phyloP scores from a whole-genome alignment of 2,888 invertebrate genomes.

The Flexamia atlantica region DNA sequence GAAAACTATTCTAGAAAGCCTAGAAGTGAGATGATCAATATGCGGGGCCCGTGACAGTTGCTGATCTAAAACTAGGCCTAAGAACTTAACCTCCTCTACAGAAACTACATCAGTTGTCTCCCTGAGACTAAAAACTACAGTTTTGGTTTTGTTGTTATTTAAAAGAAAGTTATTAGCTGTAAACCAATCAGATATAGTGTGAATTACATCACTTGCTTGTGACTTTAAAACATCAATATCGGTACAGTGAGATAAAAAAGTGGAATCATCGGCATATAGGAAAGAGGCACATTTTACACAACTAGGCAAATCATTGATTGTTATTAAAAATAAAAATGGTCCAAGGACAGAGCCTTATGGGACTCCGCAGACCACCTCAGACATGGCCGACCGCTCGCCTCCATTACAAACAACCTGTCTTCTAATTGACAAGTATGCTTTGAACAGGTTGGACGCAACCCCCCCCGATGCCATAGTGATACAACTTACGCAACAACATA shows the following conservation, averaged over 20 bases:
- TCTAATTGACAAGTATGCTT: neutral
- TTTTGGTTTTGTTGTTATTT: too few species aligned
- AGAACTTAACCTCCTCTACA: too few species aligned
- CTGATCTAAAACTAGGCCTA: too few species aligned
- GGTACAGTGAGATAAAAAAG: neutral
- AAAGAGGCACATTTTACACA: neutral
- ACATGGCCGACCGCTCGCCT: neutral
- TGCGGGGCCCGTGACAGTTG: too few species aligned
- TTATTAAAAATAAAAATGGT: constrained; percentile 3
- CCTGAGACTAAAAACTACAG: too few species aligned
- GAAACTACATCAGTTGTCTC: too few species aligned
- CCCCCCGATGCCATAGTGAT: constrained; percentile 22
- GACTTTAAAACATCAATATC: neutral
- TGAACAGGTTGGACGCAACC: constrained; percentile 1
- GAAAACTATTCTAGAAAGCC: too few species aligned
- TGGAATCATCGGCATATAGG: neutral
- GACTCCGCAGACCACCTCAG: neutral
- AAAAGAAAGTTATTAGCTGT: too few species aligned
- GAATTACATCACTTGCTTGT: too few species aligned
- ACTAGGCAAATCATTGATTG: constrained; percentile 10
- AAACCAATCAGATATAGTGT: too few species aligned
- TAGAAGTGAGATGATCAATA: too few species aligned
- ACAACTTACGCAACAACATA: neutral
- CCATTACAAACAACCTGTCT: constrained; percentile 26
- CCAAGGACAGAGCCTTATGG: neutral